Evolutionary conservation across 2,888 invertebrate genomes (phyloP).

Genomic region (Thecocarcelia acutangulata): DNA sequence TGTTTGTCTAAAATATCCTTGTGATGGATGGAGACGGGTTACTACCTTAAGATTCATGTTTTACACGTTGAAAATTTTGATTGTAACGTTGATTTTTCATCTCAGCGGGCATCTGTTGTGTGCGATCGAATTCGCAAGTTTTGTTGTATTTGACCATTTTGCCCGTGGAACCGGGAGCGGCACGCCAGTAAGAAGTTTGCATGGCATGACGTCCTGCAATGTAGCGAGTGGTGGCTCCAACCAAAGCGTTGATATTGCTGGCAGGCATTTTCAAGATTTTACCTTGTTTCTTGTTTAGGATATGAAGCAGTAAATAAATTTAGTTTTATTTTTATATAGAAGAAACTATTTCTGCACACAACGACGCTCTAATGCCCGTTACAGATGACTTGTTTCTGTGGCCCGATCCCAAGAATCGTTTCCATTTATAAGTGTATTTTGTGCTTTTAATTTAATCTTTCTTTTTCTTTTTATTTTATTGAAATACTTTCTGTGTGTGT

Average conservation of each 20-base stretch:
- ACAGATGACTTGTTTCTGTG: constrained; percentile 61
- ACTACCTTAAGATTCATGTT: constrained; percentile 19
- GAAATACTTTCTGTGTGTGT: constrained; percentile 11
- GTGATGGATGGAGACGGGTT: neutral
- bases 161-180: constrained; percentile 81
- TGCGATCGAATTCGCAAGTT: constrained; percentile 84
- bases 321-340: neutral
- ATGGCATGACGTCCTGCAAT: constrained; percentile 88
- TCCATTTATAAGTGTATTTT: constrained; percentile 57
- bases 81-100: constrained; percentile 79
- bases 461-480: neutral
- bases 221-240: constrained; percentile 87
- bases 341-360: neutral
- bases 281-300: no score
- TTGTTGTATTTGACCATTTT: constrained; percentile 84
- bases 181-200: constrained; percentile 89
- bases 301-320: constrained; percentile 16
- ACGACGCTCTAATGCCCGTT: constrained; percentile 55
- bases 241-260: constrained; percentile 83
- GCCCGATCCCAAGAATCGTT: constrained; percentile 26
- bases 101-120: constrained; percentile 81
- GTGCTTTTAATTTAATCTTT: constrained; percentile 44
- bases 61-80: constrained; percentile 72
- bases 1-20: neutral
- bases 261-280: constrained; percentile 65